Base-by-base conservation (phyloP, 2,797 vertebrate species). In the Malurus splendens region DNA sequence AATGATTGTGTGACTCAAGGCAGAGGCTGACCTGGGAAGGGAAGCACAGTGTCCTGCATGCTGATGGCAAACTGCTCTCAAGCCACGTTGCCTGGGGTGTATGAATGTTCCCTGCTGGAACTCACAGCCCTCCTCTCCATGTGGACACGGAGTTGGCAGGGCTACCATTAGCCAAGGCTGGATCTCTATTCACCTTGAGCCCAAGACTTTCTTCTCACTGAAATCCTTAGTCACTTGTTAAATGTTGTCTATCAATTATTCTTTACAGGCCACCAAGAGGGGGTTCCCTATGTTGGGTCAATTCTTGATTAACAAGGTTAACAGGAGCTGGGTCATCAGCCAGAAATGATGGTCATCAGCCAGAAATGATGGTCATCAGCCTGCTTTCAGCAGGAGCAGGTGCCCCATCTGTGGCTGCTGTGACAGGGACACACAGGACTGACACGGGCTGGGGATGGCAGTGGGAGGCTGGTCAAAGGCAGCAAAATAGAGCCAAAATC, bases 391-490 rank as follows among this genome's bases (percentile, higher is more conserved):
- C 47, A 55, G 76, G 15, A 24, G 50, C 65, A 47, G 38, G 5
- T 4, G 1, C 18, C 27, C 50, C 32, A 5, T 47, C 76, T 5
- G 2, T 14, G 56, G 7, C 41, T 12, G 76, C 33, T 17, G 73
- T 55, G 8, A 4, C 1, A 9, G 50, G 75, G 52, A 74, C 41
- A 32, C 33, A 3, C 10, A 3, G 45, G 39, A 23, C 32, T 44
- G 20, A 13, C 3, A 7, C 17, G 20, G 67, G 36, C 32, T 0
- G 0, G 45, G 14, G n/a, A 19, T 1, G 3, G 25, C 0, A 1
- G 2, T 24, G 45, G 24, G 23, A 84, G 36, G 24, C 55, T 82
- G 67, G 11, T 39, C n/a, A 67, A 41, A 68, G 51, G 28, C 62
- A 75, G 64, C 51, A 61, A 39, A 84, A 68, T 8, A 14, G 18